These are phyloP conservation scores for Stenichneumon culpator DNA, from an alignment of 2,888 invertebrate species.

Conservation along the genomic window DNA sequence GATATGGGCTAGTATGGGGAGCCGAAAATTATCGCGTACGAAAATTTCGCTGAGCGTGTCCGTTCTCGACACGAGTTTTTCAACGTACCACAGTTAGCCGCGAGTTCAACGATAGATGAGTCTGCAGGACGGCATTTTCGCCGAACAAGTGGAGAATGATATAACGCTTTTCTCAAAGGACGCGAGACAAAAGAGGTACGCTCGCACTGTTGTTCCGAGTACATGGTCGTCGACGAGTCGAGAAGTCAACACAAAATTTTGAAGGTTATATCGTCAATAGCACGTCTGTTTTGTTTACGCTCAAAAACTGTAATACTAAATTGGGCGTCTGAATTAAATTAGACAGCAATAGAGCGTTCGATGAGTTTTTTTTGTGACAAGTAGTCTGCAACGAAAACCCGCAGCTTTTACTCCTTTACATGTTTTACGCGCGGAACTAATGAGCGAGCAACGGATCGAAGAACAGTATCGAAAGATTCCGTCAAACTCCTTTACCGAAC, in stretches of 20 bases:
- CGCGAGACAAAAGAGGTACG: conserved; percentile 77
- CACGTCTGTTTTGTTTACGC: conserved; percentile 1
- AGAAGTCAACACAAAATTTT: not conserved
- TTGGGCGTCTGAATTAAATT: not conserved
- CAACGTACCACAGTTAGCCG: conserved; percentile 29
- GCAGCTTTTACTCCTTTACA: not conserved
- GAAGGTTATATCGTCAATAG: conserved; percentile 9
- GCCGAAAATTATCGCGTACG: not conserved
- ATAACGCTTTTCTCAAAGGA: conserved; percentile 78
- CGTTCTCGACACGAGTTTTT: not conserved
- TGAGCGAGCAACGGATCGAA: not conserved
- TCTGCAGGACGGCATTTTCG: conserved; percentile 81
- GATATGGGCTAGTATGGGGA: conserved; percentile 22
- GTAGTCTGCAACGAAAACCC: not conserved
- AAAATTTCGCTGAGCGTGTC: not conserved
- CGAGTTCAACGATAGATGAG: conserved; percentile 78
- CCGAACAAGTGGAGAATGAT: conserved; percentile 83
- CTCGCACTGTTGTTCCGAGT: conserved; percentile 4
- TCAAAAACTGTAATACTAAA: not conserved
- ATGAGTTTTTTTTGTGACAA: not conserved
- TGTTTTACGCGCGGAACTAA: not conserved
- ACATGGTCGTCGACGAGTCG: not conserved
- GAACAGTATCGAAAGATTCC: conserved; percentile 43
- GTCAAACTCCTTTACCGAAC: conserved; percentile 14
- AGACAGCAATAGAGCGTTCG: not conserved